phyloP scores from a whole-genome alignment of 2,888 invertebrate species.

The Lasioglossum calceatum region DNA sequence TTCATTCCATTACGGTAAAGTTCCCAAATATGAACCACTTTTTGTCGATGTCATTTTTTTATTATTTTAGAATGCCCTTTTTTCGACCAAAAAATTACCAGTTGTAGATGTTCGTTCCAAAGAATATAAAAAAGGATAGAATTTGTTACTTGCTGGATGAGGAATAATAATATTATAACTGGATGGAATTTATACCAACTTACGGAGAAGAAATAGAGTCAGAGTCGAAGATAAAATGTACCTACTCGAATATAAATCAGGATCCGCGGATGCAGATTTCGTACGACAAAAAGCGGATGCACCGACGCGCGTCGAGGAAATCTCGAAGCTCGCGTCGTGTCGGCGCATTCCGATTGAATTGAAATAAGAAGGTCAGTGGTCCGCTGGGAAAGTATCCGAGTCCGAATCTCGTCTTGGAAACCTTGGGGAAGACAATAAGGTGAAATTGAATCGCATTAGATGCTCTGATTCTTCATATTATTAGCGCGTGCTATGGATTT shows the following conservation, averaged over 20 bases:
- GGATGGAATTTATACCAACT: background rate
- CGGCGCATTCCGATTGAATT: background rate
- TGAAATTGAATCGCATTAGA: slow-evolving; percentile 24
- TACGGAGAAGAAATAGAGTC: too few species aligned
- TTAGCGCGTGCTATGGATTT: background rate
- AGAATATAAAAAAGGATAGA: background rate
- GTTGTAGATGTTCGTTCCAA: background rate
- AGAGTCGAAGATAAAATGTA: background rate
- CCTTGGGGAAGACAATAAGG: slow-evolving; percentile 15
- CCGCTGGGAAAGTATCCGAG: slow-evolving; percentile 5
- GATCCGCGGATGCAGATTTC: background rate
- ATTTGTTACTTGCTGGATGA: too few species aligned
- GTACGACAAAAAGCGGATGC: background rate
- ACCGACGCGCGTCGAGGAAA: background rate
- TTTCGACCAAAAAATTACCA: too few species aligned
- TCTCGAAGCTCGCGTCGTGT: background rate
- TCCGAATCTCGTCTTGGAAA: background rate
- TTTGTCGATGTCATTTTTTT: too few species aligned
- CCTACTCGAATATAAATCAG: background rate
- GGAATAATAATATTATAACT: background rate
- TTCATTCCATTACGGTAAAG: too few species aligned
- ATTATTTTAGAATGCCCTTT: too few species aligned
- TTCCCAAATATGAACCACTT: too few species aligned
- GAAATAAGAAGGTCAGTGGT: slow-evolving; percentile 13
- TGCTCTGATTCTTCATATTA: slow-evolving; percentile 18